These are phyloP conservation scores for Chesias legatella DNA, from an alignment of 2,888 invertebrate species.

Conservation along the genomic window DNA sequence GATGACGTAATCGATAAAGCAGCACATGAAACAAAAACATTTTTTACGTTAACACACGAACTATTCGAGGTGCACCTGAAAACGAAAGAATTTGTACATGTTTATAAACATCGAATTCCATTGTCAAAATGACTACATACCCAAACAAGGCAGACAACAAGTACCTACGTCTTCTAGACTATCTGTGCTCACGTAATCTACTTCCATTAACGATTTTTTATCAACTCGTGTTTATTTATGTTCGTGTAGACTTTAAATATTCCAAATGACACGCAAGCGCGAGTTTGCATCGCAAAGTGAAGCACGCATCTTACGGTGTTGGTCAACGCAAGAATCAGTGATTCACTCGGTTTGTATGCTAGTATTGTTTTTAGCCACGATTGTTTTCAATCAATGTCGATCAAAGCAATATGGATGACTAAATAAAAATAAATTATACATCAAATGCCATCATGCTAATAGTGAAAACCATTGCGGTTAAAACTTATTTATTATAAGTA, in stretches of 20 bases:
- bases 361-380: slow-evolving; percentile 63
- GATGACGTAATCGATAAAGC: slow-evolving; percentile 35
- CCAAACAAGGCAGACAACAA: slow-evolving; percentile 71
- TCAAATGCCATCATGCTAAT: slow-evolving; percentile 26
- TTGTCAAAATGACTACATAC: slow-evolving; percentile 37
- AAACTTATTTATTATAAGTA: too few relatives aligned
- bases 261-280: slow-evolving; percentile 42
- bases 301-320: slow-evolving; percentile 45
- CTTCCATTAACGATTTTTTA: slow-evolving; percentile 47
- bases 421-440: slow-evolving; percentile 51
- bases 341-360: slow-evolving; percentile 59
- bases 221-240: slow-evolving; percentile 26
- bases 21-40: slow-evolving; percentile 70
- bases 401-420: slow-evolving; percentile 44
- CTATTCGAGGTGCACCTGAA: not conserved
- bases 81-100: not conserved
- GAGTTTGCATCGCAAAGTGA: slow-evolving; percentile 40
- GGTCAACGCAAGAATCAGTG: slow-evolving; percentile 50
- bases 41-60: slow-evolving; percentile 11
- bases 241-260: slow-evolving; percentile 32
- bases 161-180: slow-evolving; percentile 66
- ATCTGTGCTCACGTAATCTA: slow-evolving; percentile 57
- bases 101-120: slow-evolving; percentile 14
- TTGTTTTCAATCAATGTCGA: slow-evolving; percentile 58
- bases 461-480: not conserved